A percentile compares a stretch with the other conserved stretches of the same genome.
Evolutionary conservation across 2,797 vertebrate genomes (phyloP).

Genomic region (Phoebastria nigripes): DNA sequence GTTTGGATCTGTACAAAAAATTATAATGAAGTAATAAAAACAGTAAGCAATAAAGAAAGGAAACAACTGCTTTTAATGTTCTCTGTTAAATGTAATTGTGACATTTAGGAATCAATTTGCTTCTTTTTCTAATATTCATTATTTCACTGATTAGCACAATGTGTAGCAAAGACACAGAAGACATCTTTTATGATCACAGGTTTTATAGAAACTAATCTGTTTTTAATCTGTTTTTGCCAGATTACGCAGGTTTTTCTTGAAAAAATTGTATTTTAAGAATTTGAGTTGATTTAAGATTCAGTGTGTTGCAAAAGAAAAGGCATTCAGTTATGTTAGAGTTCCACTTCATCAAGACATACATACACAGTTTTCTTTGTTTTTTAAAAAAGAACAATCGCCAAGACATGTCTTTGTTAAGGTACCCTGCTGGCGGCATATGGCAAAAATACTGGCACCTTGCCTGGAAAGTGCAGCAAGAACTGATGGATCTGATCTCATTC

Average conservation of each 20-base stretch:
- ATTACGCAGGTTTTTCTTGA: background rate
- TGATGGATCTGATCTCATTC: background rate
- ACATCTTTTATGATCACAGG: background rate
- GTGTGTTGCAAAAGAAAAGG: background rate
- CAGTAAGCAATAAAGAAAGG: conserved; percentile 15
- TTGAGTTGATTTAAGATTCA: background rate
- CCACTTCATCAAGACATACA: background rate
- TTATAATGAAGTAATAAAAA: conserved; percentile 27
- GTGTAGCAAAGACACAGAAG: background rate
- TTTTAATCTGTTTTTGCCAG: background rate
- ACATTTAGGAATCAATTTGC: conserved; percentile 23
- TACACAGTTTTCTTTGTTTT: background rate
- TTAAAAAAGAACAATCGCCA: background rate
- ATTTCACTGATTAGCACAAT: conserved; percentile 1
- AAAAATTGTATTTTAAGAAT: background rate
- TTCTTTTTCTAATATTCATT: conserved; percentile 23
- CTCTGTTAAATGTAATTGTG: conserved; percentile 26
- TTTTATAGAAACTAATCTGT: background rate
- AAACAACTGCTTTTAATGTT: conserved; percentile 44
- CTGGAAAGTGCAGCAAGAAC: conserved; percentile 4
- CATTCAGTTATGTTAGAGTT: background rate
- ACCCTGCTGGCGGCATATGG: background rate
- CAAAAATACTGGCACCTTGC: conserved; percentile 37
- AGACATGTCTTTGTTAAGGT: background rate
- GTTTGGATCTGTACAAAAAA: conserved; percentile 13